These are phyloP conservation scores for human DNA, from an alignment of 2,113 vertebrate species.

Conservation along the genomic window GRCh38 chr14:100666501-100667000, in stretches of 20 bases:
- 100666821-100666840: not conserved
- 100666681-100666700: not conserved
- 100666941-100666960: not conserved
- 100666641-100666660: not conserved
- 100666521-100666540: not conserved
- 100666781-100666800: not conserved
- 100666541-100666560: rapidly evolving
- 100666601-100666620: not conserved
- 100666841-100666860: not conserved
- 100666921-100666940: not conserved
- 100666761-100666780: not conserved
- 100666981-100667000: not conserved
- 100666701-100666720: not conserved
- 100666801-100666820: not conserved
- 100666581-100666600: rapidly evolving
- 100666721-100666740: not conserved
- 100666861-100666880: not conserved
- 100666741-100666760: conserved; percentile 27
- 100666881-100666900: rapidly evolving
- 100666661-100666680: not conserved
- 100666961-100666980: not conserved
- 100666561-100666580: not conserved
- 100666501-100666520: not conserved
- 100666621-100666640: rapidly evolving
- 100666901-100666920: rapidly evolving